These are phyloP conservation scores for Carposina sasakii DNA, from an alignment of 1,140 invertebrate species.

Conservation along the genomic window DNA sequence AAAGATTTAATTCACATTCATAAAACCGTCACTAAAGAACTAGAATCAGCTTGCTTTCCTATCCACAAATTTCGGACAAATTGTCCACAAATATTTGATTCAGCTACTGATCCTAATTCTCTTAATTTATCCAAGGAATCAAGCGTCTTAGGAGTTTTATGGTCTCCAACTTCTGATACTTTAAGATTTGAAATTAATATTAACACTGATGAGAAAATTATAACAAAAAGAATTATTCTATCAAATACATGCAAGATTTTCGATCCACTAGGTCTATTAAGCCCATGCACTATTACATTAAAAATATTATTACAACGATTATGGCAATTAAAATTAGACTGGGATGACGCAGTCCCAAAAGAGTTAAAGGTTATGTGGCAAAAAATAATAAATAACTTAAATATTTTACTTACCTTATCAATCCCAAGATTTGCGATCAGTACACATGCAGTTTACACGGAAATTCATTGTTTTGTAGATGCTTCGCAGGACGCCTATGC, in stretches of 20 bases:
- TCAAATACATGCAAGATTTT: conserved; percentile 15
- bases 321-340: conserved; percentile 15
- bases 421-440: conserved; percentile 1
- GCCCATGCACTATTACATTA: not conserved
- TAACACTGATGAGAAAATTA: not conserved
- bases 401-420: not conserved
- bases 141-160: conserved; percentile 6
- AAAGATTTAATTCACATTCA: conserved; percentile 4
- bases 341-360: conserved; percentile 16
- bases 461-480: conserved; percentile 3
- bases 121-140: not conserved
- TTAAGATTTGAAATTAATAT: not conserved
- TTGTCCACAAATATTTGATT: conserved; percentile 9
- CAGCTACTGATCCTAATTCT: not conserved
- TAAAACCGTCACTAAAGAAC: not conserved
- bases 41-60: conserved; percentile 12
- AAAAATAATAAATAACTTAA: not conserved
- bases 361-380: conserved; percentile 5
- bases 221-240: conserved; percentile 24
- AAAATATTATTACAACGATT: conserved; percentile 23
- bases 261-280: not conserved
- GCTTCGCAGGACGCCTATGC: not conserved
- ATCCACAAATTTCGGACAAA: conserved; percentile 19
- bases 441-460: not conserved
- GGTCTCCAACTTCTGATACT: conserved; percentile 1